Percentiles rank a stretch among this genome's conserved stretches.
Conservation (phyloP, 2,888 invertebrate genomes). For the Resseliella maxima region DNA sequence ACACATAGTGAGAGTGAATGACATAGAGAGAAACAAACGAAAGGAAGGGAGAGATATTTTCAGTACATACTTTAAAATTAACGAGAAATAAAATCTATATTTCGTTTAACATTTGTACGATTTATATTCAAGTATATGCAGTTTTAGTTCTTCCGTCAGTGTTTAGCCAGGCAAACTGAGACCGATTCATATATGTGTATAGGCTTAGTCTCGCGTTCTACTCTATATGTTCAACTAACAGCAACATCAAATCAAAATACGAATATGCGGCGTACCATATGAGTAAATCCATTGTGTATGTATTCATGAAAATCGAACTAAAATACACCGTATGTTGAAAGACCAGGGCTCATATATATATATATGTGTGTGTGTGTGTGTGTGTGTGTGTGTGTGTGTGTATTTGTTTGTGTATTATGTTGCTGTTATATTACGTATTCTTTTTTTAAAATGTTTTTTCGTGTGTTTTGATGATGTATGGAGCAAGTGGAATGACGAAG, state of each 20-base stretch:
- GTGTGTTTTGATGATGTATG: conserved; percentile 23
- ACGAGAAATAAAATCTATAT: not conserved
- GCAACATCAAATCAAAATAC: conserved; percentile 26
- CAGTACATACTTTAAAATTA: too few relatives aligned
- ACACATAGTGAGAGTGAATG: not conserved
- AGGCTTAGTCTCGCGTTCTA: not conserved
- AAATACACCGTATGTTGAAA: not conserved
- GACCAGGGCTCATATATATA: too few relatives aligned
- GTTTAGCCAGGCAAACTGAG: not conserved
- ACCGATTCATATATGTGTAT: not conserved
- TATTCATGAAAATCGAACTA: conserved; percentile 16
- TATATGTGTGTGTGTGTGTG: too few relatives aligned
- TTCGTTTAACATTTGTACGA: not conserved
- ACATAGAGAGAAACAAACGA: not conserved
- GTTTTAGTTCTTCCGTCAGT: not conserved
- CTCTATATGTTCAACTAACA: not conserved
- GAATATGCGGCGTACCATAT: not conserved
- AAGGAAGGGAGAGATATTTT: too few relatives aligned
- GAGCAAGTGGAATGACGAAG: conserved; percentile 48
- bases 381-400: too few relatives aligned
- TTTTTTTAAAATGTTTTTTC: not conserved
- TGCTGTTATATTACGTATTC: not conserved
- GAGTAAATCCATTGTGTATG: conserved; percentile 35
- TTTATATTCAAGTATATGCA: not conserved
- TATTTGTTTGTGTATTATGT: not conserved